phyloP scores from a whole-genome alignment of 2,888 invertebrate species.

The Himalopsyche tibetana region DNA sequence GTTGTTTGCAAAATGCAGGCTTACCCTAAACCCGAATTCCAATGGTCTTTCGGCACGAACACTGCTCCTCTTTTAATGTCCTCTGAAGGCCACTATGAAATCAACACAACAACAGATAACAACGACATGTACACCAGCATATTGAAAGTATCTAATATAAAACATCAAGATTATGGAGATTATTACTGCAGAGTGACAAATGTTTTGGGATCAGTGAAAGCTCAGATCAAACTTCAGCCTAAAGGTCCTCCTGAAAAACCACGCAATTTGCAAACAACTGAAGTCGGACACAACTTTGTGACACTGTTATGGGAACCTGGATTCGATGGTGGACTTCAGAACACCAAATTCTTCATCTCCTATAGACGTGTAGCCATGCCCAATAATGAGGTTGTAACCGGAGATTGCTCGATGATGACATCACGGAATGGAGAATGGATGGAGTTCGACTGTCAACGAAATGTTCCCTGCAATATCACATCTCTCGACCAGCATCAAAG shows the following conservation, averaged over 20 bases:
- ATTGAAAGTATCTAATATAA: slow-evolving; percentile 84
- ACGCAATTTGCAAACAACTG: slow-evolving; percentile 82
- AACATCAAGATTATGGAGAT: slow-evolving; percentile 92
- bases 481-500: slow-evolving; percentile 90
- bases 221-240: slow-evolving; percentile 87
- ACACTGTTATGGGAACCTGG: slow-evolving; percentile 92
- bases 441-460: slow-evolving; percentile 90
- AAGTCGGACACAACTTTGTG: slow-evolving; percentile 87
- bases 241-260: slow-evolving; percentile 93
- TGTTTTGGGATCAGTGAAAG: slow-evolving; percentile 85
- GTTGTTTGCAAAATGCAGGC: slow-evolving; percentile 93
- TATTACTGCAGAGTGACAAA: slow-evolving; percentile 94
- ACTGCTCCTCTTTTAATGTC: slow-evolving; percentile 85
- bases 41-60: slow-evolving; percentile 91
- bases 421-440: slow-evolving; percentile 83
- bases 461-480: slow-evolving; percentile 92
- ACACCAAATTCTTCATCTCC: slow-evolving; percentile 91
- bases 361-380: slow-evolving; percentile 83
- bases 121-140: slow-evolving; percentile 92
- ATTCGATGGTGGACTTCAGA: slow-evolving; percentile 91
- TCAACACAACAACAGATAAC: slow-evolving; percentile 87
- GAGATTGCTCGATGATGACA: slow-evolving; percentile 79
- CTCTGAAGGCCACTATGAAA: slow-evolving; percentile 90
- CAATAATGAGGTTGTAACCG: slow-evolving; percentile 79
- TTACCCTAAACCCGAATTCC: slow-evolving; percentile 94